phyloP scores from a whole-genome alignment of 2,888 invertebrate genomes.

The Drosophila subsilvestris region DNA sequence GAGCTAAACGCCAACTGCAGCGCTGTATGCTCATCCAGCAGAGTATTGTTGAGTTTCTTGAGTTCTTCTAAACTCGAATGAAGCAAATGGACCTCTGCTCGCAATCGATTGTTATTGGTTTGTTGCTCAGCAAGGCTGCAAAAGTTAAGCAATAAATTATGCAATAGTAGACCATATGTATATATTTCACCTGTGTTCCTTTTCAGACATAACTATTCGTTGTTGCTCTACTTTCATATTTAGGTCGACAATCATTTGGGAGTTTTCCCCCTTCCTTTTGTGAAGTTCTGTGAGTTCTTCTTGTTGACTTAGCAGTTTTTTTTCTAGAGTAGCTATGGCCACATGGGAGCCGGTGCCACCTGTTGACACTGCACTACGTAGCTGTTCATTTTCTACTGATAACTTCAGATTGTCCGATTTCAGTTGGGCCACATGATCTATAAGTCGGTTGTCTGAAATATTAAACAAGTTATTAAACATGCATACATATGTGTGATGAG shows the following conservation, averaged over 20 bases:
- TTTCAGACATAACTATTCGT: constrained; percentile 89
- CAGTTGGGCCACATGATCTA: constrained; percentile 92
- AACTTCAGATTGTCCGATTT: constrained; percentile 93
- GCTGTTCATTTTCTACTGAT: constrained; percentile 93
- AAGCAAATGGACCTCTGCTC: constrained; percentile 90
- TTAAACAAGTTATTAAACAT: constrained; percentile 18
- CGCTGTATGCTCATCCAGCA: constrained; percentile 97
- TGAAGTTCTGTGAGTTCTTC: constrained; percentile 97
- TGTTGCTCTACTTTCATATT: constrained; percentile 93
- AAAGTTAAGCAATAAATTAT: constrained; percentile 24
- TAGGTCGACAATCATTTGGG: constrained; percentile 96
- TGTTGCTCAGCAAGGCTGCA: constrained; percentile 89
- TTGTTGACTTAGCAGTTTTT: constrained; percentile 93
- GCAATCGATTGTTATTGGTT: constrained; percentile 87
- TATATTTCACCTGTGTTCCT: constrained; percentile 90
- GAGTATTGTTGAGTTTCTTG: constrained; percentile 92
- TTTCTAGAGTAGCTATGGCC: constrained; percentile 90
- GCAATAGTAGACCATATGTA: background rate
- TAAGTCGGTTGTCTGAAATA: constrained; percentile 91
- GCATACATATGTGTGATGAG: background rate
- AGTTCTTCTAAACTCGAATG: constrained; percentile 90
- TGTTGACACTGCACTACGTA: constrained; percentile 86
- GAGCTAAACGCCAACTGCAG: constrained; percentile 95
- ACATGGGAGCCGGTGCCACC: constrained; percentile 84
- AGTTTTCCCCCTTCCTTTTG: constrained; percentile 94